phyloP scores from a whole-genome alignment of 2,797 vertebrate genomes.

The Microhierax caerulescens region DNA sequence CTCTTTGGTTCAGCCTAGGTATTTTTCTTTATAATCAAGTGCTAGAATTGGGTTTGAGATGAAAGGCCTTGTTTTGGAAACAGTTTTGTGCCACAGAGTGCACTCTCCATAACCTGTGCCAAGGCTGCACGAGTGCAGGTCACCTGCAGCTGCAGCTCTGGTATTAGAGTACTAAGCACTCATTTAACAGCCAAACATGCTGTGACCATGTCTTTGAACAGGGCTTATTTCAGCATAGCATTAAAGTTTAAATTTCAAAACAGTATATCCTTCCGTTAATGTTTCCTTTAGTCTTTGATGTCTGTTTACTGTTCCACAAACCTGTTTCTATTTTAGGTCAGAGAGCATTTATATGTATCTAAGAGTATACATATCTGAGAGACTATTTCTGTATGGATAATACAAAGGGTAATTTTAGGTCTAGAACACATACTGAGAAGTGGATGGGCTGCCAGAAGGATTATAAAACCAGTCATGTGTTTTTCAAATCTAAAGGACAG shows the following conservation, averaged over 20 bases:
- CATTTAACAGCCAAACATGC: not conserved
- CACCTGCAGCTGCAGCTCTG: not conserved
- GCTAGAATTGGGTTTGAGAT: not conserved
- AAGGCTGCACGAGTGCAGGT: not conserved
- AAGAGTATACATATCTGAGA: not conserved
- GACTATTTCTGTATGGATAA: constrained; percentile 5
- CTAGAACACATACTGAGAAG: constrained; percentile 17
- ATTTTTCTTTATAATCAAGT: not conserved
- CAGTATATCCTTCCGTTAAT: not conserved
- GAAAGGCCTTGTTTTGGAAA: not conserved
- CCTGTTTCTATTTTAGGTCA: constrained; percentile 43
- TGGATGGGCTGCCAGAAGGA: not conserved
- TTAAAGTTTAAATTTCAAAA: constrained; percentile 15
- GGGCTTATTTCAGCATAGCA: not conserved
- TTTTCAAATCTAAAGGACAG: constrained; percentile 34
- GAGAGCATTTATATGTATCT: not conserved
- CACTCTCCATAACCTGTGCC: not conserved
- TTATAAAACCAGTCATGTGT: constrained; percentile 29
- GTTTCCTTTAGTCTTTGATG: not conserved
- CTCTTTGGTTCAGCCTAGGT: not conserved
- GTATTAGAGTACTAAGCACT: not conserved
- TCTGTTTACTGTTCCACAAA: constrained; percentile 19
- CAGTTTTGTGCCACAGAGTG: not conserved
- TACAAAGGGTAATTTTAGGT: constrained; percentile 45
- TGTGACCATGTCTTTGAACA: constrained; percentile 2